A percentile compares a stretch with the other conserved stretches of the same genome.
Evolutionary conservation across 1,140 invertebrate species (phyloP).

Genomic region (Drosophila chauvacae): DNA sequence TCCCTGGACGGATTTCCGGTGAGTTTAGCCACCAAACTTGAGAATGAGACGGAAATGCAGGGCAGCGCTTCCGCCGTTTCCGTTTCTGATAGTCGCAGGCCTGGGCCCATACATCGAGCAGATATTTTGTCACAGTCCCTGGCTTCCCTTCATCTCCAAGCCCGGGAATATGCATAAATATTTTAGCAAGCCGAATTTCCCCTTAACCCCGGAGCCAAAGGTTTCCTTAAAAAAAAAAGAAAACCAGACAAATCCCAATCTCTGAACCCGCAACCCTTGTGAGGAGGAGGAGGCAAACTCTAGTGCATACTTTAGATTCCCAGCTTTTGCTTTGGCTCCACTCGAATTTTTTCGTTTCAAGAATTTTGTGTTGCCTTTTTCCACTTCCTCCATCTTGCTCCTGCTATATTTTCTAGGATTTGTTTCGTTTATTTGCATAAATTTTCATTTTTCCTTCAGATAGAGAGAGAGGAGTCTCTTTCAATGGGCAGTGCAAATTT

Average conservation of each 20-base stretch:
- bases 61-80: constrained; percentile 70
- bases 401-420: constrained; percentile 68
- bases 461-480: constrained; percentile 1
- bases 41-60: constrained; percentile 62
- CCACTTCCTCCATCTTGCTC: constrained; percentile 14
- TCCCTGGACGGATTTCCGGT: constrained; percentile 94
- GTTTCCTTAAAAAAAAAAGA: constrained; percentile 1
- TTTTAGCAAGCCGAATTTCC: constrained; percentile 21
- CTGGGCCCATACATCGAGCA: not conserved
- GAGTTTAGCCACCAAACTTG: constrained; percentile 74
- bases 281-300: constrained; percentile 18
- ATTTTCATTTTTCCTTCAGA: constrained; percentile 69
- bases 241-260: not conserved
- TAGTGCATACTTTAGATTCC: constrained; percentile 52
- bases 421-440: constrained; percentile 82
- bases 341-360: constrained; percentile 54
- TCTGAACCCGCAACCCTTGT: constrained; percentile 3
- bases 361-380: constrained; percentile 54
- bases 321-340: constrained; percentile 51
- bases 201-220: not conserved
- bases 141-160: constrained; percentile 24
- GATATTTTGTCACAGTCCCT: constrained; percentile 31
- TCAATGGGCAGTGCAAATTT: constrained; percentile 61
- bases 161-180: constrained; percentile 31
- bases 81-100: constrained; percentile 19